phyloP scores from a whole-genome alignment of 2,113 vertebrate genomes.

The Nothoprocta pentlandii region DNA sequence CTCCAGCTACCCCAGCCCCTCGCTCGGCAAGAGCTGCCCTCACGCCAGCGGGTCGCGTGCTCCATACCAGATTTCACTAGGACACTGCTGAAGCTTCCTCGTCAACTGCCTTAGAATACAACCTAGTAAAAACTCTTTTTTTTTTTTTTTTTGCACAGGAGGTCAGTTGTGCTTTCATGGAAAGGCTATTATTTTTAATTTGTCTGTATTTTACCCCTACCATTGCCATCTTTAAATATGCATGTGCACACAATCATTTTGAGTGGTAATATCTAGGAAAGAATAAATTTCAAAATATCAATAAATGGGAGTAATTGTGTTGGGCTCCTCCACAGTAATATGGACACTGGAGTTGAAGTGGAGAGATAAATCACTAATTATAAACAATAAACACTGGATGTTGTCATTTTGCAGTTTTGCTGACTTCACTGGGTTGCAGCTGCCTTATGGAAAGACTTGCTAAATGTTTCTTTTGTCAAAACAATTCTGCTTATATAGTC shows the following conservation, averaged over 20 bases:
- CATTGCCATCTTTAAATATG: neutral
- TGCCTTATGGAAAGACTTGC: constrained; percentile 45
- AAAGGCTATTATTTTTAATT: neutral
- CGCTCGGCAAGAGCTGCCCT: neutral
- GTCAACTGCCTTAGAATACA: neutral
- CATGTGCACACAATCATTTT: neutral
- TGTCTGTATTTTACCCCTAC: neutral
- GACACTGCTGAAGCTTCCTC: neutral
- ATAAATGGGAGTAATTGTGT: constrained; percentile 41
- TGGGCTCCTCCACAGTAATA: neutral
- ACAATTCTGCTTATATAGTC: constrained; percentile 46
- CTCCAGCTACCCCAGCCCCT: neutral
- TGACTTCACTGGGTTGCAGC: constrained; percentile 66
- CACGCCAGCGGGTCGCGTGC: neutral
- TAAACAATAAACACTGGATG: constrained; percentile 55
- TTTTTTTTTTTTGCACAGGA: neutral
- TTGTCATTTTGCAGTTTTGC: constrained; percentile 37
- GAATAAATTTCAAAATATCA: constrained; percentile 40
- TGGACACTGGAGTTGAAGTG: constrained; percentile 31
- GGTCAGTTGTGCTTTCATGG: neutral
- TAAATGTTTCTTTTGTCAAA: constrained; percentile 60
- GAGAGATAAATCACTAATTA: constrained; percentile 58
- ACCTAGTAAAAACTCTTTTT: neutral
- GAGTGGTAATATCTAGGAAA: constrained; percentile 32
- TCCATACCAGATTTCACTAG: neutral